phyloP scores from a whole-genome alignment of 2,113 vertebrate species.

The Zootoca vivipara region DNA sequence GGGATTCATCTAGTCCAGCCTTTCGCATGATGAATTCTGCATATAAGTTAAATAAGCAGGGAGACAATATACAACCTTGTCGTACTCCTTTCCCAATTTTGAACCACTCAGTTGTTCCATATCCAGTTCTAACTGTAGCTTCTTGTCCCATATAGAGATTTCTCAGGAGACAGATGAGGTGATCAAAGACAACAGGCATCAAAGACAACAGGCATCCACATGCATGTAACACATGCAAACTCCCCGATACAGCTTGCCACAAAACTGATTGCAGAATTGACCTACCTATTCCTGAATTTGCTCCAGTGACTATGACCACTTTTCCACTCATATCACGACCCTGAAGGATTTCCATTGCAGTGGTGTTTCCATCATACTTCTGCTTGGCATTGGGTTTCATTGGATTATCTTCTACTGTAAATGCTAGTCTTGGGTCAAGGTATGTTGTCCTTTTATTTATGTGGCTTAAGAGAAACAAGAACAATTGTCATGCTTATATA shows the following conservation, averaged over 20 bases:
- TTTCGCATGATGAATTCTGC: too few relatives aligned
- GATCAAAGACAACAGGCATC: too few relatives aligned
- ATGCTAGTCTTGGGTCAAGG: constrained; percentile 95
- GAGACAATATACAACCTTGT: too few relatives aligned
- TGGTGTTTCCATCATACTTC: constrained; percentile 90
- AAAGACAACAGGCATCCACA: too few relatives aligned
- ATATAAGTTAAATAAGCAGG: too few relatives aligned
- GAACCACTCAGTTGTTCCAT: too few relatives aligned
- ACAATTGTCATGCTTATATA: not conserved
- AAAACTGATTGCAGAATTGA: not conserved
- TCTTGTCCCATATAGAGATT: too few relatives aligned
- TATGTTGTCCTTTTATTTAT: constrained; percentile 97
- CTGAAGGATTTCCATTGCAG: constrained; percentile 93
- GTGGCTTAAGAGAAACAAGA: constrained; percentile 80
- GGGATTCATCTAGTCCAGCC: too few relatives aligned
- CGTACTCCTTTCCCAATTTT: too few relatives aligned
- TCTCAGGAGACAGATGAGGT: too few relatives aligned
- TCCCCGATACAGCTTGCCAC: not conserved
- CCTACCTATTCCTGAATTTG: constrained; percentile 94
- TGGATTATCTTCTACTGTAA: constrained; percentile 91
- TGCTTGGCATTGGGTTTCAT: constrained; percentile 83
- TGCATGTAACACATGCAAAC: not conserved
- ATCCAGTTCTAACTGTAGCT: too few relatives aligned
- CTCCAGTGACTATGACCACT: constrained; percentile 89
- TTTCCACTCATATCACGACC: constrained; percentile 89